A percentile compares a stretch with the other conserved stretches of the same genome.
Conservation (phyloP, 2,888 invertebrate species). For the Cyaniris semiargus region DNA sequence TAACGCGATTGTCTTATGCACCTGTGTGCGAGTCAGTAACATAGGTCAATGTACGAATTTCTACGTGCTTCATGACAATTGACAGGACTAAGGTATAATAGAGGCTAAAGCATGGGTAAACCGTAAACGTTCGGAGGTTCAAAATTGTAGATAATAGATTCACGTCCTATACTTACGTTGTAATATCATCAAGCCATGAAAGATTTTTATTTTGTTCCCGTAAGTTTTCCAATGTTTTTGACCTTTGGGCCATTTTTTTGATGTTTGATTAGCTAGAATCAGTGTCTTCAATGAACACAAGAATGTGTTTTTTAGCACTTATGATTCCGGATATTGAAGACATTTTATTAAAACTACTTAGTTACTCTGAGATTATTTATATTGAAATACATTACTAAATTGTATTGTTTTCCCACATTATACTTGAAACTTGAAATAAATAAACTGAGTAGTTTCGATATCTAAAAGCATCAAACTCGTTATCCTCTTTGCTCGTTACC, state of each 20-base stretch:
- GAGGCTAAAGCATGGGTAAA: background rate
- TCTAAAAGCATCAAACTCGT: background rate
- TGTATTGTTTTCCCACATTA: background rate
- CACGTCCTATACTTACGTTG: constrained; percentile 57
- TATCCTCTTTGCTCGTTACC: too few species aligned
- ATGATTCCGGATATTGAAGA: background rate
- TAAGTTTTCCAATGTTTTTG: constrained; percentile 60
- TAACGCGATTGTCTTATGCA: too few species aligned
- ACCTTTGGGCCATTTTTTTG: constrained; percentile 67
- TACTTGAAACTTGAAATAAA: too few species aligned
- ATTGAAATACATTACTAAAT: background rate
- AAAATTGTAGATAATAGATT: background rate
- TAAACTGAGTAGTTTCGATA: background rate
- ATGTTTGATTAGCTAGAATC: background rate
- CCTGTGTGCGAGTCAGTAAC: background rate
- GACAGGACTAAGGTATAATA: too few species aligned
- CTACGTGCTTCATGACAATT: too few species aligned
- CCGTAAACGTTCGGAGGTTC: background rate
- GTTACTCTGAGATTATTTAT: background rate
- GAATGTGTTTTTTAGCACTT: background rate
- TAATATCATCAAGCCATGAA: constrained; percentile 71
- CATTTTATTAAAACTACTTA: background rate
- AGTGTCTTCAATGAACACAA: background rate
- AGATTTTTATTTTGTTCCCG: constrained; percentile 60
- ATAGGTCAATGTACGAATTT: background rate